These are phyloP conservation scores for Bovichtus diacanthus DNA, from an alignment of 2,797 vertebrate species.

Conservation along the genomic window DNA sequence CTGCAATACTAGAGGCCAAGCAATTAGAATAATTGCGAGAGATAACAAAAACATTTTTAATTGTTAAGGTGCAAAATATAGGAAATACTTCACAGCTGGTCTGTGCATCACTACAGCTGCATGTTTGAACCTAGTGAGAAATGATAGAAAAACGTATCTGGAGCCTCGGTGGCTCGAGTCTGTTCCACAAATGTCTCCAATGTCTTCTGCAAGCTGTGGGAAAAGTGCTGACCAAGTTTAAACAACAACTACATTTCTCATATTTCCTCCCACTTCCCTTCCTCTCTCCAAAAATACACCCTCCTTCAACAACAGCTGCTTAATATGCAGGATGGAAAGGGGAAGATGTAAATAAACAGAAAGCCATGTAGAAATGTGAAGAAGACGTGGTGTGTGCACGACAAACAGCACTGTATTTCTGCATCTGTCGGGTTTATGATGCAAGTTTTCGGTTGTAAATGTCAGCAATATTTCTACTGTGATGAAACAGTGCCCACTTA, in stretches of 20 bases:
- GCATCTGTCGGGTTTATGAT: slow-evolving; percentile 18
- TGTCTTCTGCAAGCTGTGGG: not conserved
- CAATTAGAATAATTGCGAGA: not conserved
- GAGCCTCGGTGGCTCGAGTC: not conserved
- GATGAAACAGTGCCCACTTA: slow-evolving; percentile 1
- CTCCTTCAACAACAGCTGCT: slow-evolving; percentile 10
- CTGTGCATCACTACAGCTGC: slow-evolving; percentile 25
- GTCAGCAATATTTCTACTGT: slow-evolving; percentile 30
- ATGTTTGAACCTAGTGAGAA: slow-evolving; percentile 14
- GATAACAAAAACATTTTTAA: slow-evolving; percentile 11
- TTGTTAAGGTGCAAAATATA: not conserved
- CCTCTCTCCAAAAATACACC: not conserved
- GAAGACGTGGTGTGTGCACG: not conserved
- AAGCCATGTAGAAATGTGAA: not conserved
- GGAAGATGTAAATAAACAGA: not conserved
- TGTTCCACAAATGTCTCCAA: not conserved
- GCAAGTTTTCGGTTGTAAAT: slow-evolving; percentile 34
- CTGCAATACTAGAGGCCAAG: too few relatives aligned
- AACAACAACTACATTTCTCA: slow-evolving; percentile 15
- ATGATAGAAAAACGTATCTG: slow-evolving; percentile 1
- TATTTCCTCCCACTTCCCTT: slow-evolving; percentile 3
- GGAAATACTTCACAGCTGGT: not conserved
- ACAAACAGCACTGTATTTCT: not conserved
- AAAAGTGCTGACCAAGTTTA: slow-evolving; percentile 12
- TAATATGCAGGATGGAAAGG: slow-evolving; percentile 13